Percentiles rank a stretch among this genome's conserved stretches.
These are phyloP conservation scores for Daubentonia madagascariensis DNA, from an alignment of 2,113 vertebrate genomes.

Conservation along the genomic window DNA sequence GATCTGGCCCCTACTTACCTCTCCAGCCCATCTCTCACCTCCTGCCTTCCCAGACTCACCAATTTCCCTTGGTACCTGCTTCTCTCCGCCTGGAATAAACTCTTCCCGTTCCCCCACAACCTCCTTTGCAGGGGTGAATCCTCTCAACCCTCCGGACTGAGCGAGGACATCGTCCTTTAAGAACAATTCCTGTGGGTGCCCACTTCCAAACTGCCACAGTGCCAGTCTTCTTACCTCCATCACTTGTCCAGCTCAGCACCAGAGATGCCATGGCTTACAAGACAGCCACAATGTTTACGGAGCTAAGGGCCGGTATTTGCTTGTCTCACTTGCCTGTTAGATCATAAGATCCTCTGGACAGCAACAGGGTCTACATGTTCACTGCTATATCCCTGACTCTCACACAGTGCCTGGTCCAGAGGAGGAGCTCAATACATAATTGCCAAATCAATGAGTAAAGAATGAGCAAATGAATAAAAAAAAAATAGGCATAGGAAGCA, in stretches of 20 bases:
- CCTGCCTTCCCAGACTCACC: not conserved
- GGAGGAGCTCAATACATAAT: not conserved
- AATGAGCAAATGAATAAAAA: too few species aligned
- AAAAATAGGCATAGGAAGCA: too few species aligned
- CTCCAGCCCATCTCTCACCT: not conserved
- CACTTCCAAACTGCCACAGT: not conserved
- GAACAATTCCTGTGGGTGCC: not conserved
- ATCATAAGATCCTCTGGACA: not conserved
- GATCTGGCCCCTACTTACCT: not conserved
- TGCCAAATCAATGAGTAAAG: not conserved
- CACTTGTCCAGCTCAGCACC: not conserved
- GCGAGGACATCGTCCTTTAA: not conserved
- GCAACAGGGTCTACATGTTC: not conserved
- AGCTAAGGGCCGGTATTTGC: not conserved
- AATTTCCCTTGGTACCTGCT: not conserved
- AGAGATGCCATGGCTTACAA: not conserved
- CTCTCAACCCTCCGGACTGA: not conserved
- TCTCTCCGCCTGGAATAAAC: not conserved
- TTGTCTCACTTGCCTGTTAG: not conserved
- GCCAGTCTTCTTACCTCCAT: not conserved
- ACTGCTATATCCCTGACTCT: not conserved
- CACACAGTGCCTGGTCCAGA: not conserved
- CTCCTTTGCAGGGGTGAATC: not conserved
- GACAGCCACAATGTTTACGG: not conserved
- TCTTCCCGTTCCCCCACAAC: not conserved